Base-by-base conservation (phyloP, 2,113 vertebrate genomes). In the Rhinopomastus cyanomelas region DNA sequence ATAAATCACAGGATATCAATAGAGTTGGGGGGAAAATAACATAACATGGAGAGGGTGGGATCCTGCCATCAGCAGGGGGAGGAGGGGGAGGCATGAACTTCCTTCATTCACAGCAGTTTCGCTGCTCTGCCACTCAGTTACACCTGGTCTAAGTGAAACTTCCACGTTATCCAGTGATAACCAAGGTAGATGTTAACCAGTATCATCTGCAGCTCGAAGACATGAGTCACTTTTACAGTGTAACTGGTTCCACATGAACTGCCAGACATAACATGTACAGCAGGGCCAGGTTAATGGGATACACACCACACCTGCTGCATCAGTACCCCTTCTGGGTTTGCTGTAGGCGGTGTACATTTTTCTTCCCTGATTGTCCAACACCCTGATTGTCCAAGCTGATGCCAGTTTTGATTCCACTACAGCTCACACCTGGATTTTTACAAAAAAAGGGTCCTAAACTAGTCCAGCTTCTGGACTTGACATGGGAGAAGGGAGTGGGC, bases 211-310 rank as follows among this genome's bases (percentile, higher is more conserved):
- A 93, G n/a, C 64, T 4, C 46, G 60, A 85, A 83, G 27, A 27
- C 5, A 21, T 0, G 0, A 87, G 34, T 22, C 69, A 56, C 59
- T 84, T 32, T 27, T 52, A 64, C 51, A 73, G 27, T 1, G 1
- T 8, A 48, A 51, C 30, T 23, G 42, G 48, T n/a, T 66, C 62
- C 44, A 71, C 2, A 8, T 9, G 36, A 25, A 20, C 67, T 75
- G 48, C 56, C 23, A 75, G 55, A 48, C 37, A 44, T 34, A 68
- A 88, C 12, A 46, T 2, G 4, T 29, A 65, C 3, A 6, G 46
- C 26, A 61, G 32, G 23, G 46, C 27, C 49, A 57, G 36, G 32
- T 49, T 71, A 51, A 66, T 27, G 44, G 46, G 23, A 44, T 30
- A 56, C 74, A 37, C 15, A 59, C 7, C 36, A 73, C 3, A 6